phyloP scores from a whole-genome alignment of 2,113 vertebrate species.

The Junco hyemalis region DNA sequence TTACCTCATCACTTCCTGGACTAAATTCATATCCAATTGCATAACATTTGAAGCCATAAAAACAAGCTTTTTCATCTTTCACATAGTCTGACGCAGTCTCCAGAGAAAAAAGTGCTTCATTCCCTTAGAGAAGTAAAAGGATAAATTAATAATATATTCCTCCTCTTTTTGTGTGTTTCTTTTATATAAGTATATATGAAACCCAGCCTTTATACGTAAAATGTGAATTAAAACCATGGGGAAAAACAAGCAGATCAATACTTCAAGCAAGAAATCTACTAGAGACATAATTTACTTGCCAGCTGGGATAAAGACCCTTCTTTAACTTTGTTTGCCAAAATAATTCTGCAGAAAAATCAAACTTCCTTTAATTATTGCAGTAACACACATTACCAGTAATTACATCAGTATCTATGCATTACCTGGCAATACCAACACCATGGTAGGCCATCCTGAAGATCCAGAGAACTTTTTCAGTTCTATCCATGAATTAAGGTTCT shows the following conservation, averaged over 20 bases:
- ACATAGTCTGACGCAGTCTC: slow-evolving; percentile 99
- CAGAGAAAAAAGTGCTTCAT: slow-evolving; percentile 94
- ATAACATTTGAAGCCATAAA: slow-evolving; percentile 97
- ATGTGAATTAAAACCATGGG: background rate
- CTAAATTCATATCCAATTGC: slow-evolving; percentile 98
- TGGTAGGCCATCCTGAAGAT: slow-evolving; percentile 91
- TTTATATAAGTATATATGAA: background rate
- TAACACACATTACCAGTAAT: background rate
- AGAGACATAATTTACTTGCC: background rate
- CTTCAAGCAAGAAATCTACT: background rate
- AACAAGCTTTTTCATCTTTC: slow-evolving; percentile 96
- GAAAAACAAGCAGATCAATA: background rate
- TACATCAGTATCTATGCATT: background rate
- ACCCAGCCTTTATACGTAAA: background rate
- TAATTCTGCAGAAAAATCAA: background rate
- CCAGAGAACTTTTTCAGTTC: slow-evolving; percentile 98
- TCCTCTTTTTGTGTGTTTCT: background rate
- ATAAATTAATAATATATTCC: background rate
- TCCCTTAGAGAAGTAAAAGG: slow-evolving; percentile 77
- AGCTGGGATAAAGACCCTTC: background rate
- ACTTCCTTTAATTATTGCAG: background rate
- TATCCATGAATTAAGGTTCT: slow-evolving; percentile 96
- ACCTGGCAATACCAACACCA: slow-evolving; percentile 94
- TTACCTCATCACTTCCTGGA: slow-evolving; percentile 93
- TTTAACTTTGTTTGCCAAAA: background rate